Percentiles rank a stretch among this genome's conserved stretches.
phyloP scores from a whole-genome alignment of 2,888 invertebrate species.

The Limnephilus auricula region DNA sequence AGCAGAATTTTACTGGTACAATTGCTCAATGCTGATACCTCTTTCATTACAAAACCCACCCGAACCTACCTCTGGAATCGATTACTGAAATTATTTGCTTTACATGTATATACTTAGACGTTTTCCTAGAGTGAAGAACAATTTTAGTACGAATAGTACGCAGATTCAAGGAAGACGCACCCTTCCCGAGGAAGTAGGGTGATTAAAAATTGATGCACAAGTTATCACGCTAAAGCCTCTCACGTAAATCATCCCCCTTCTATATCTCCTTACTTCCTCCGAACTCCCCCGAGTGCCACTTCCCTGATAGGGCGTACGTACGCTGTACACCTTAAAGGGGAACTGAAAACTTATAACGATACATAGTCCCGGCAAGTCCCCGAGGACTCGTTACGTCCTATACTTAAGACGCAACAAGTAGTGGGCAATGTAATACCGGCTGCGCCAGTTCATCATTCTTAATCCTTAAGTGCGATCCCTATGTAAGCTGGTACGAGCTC shows the following conservation, averaged over 20 bases:
- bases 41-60: too few relatives aligned
- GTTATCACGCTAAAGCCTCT: slow-evolving; percentile 13
- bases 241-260: slow-evolving; percentile 15
- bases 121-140: not conserved
- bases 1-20: too few relatives aligned
- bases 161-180: not conserved
- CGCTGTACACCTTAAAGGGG: not conserved
- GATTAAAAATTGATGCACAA: not conserved
- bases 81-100: too few relatives aligned
- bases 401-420: slow-evolving; percentile 35
- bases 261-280: slow-evolving; percentile 4
- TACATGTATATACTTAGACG: too few relatives aligned
- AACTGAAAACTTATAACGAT: slow-evolving; percentile 37
- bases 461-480: slow-evolving; percentile 17
- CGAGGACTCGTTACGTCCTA: slow-evolving; percentile 21
- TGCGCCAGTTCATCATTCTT: slow-evolving; percentile 25
- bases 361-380: slow-evolving; percentile 5
- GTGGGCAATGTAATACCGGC: not conserved
- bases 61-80: too few relatives aligned
- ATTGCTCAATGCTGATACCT: too few relatives aligned
- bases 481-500: not conserved
- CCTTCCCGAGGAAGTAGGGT: not conserved
- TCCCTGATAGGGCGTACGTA: not conserved
- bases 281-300: slow-evolving; percentile 8
- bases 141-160: not conserved